Conservation (phyloP, 2,888 invertebrate genomes). For the Pollenia labialis region DNA sequence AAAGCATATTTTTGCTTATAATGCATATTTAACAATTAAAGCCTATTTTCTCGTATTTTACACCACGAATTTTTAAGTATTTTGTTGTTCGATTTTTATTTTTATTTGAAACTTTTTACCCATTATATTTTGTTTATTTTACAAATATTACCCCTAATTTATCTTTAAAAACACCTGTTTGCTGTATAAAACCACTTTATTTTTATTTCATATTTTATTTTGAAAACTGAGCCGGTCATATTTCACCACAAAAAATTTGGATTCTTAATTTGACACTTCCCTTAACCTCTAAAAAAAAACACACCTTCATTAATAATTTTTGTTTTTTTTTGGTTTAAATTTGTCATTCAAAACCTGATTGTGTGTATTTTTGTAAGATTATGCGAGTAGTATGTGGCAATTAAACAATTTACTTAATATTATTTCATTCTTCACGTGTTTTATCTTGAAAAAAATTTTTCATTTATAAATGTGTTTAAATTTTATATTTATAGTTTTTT, state of each 20-base stretch:
- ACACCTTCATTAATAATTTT: constrained; percentile 19
- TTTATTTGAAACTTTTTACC: no score
- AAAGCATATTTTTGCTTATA: no score
- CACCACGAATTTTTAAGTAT: no score
- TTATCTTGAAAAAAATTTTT: constrained; percentile 11
- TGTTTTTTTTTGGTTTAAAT: neutral
- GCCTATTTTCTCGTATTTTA: no score
- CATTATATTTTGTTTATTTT: neutral
- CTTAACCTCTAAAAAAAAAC: constrained; percentile 10
- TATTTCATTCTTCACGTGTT: constrained; percentile 40
- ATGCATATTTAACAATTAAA: no score
- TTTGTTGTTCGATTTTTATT: no score
- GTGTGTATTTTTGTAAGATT: constrained; percentile 10
- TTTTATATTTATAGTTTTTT: neutral
- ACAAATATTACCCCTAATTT: neutral
- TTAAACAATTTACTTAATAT: constrained; percentile 23
- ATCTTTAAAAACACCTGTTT: constrained; percentile 32
- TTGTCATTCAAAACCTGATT: neutral
- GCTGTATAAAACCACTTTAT: neutral
- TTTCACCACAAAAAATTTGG: neutral
- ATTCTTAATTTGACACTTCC: neutral
- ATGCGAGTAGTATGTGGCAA: neutral
- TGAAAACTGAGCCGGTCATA: neutral
- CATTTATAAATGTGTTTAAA: neutral
- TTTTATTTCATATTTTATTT: neutral